These are phyloP conservation scores for Salmo trutta DNA, from an alignment of 2,797 vertebrate species.

Conservation along the genomic window DNA sequence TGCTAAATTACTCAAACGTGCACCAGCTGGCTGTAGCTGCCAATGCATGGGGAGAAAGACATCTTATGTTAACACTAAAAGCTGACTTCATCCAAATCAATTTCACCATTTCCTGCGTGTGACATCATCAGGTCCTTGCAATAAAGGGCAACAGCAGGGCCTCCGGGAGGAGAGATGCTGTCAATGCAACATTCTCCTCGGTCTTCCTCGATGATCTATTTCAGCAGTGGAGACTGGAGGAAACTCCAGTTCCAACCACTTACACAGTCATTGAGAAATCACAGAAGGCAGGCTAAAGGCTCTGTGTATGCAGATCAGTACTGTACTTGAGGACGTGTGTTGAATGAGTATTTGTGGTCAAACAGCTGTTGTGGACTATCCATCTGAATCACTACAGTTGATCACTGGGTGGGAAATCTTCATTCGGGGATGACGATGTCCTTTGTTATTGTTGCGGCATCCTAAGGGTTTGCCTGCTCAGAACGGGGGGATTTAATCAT, in stretches of 20 bases:
- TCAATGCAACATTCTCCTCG: neutral
- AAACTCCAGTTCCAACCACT: neutral
- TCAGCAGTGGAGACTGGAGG: neutral
- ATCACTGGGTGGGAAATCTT: neutral
- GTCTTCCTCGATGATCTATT: neutral
- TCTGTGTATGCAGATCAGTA: neutral
- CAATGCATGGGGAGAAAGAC: slow-evolving; percentile 12
- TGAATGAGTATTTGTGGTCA: neutral
- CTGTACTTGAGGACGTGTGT: too few relatives aligned
- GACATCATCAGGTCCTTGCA: slow-evolving; percentile 34
- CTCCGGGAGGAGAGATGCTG: slow-evolving; percentile 7
- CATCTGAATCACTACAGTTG: too few relatives aligned
- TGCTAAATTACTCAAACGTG: neutral
- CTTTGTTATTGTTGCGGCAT: neutral
- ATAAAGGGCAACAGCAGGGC: slow-evolving; percentile 21
- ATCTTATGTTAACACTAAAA: slow-evolving; percentile 42
- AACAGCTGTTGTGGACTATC: neutral
- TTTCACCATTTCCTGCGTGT: slow-evolving; percentile 12
- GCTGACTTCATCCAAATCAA: slow-evolving; percentile 36
- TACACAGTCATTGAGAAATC: neutral
- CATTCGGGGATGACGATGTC: neutral
- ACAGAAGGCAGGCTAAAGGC: too few relatives aligned
- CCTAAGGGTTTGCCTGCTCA: neutral
- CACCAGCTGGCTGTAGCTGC: slow-evolving; percentile 3
- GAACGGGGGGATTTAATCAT: neutral